A percentile compares a stretch with the other conserved stretches of the same genome.
Conservation (phyloP, 2,797 vertebrate genomes). For the Periophthalmus magnuspinnatus region DNA sequence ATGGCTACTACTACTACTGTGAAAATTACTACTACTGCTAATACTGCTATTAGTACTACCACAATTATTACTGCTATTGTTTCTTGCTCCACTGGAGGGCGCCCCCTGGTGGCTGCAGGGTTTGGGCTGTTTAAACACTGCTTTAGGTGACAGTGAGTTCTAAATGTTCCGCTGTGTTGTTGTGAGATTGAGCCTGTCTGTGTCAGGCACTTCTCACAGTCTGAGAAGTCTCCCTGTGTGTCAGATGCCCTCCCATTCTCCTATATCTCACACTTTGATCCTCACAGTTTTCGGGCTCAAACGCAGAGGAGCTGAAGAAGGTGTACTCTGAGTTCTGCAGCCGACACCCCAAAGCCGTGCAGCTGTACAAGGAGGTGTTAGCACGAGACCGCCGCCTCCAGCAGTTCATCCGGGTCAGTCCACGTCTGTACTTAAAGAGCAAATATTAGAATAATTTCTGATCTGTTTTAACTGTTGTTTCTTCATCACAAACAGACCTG, state of each 20-base stretch:
- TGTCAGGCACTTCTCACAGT: not conserved
- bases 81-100: not conserved
- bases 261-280: too few species aligned
- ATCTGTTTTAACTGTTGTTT: too few species aligned
- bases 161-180: too few species aligned
- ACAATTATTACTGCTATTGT: not conserved
- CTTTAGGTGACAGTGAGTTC: too few species aligned
- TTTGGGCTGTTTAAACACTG: too few species aligned
- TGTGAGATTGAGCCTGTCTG: too few species aligned
- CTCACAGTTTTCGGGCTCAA: conserved; percentile 86
- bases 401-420: conserved; percentile 87
- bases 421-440: too few species aligned
- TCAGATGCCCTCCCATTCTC: too few species aligned
- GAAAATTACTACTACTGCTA: not conserved
- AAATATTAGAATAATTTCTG: too few species aligned
- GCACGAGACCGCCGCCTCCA: conserved; percentile 89
- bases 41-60: not conserved
- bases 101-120: too few species aligned
- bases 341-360: conserved; percentile 89
- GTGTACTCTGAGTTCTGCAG: conserved; percentile 94
- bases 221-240: too few species aligned
- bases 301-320: conserved; percentile 87
- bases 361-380: conserved; percentile 91
- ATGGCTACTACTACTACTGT: not conserved
- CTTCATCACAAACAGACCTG: too few species aligned